Base-by-base conservation (phyloP, 2,113 vertebrate genomes). In the Lucifuga dentata region DNA sequence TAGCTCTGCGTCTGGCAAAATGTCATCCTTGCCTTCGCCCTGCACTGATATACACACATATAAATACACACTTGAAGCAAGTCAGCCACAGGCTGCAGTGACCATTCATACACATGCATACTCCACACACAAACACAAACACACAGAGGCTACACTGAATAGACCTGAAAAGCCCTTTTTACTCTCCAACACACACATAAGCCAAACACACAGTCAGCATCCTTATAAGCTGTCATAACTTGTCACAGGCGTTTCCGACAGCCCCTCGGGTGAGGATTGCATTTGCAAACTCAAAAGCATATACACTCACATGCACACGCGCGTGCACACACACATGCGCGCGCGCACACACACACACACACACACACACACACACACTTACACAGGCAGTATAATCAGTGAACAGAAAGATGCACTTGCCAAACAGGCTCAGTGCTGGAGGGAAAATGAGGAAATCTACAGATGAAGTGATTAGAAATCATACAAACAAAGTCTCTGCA, bases 171-270 rank as follows among this genome's bases (percentile, higher is more conserved):
- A 72, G 84, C 65, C 76, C 84, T 74, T 83, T 88, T 75, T 59
- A 57, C 62, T 59, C 13, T 45, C 39, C 49, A 75, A 69, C 26
- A 29, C 26, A 26, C 21, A 68, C 60, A 45, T 21, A 3, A 52
- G 39, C 69, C 77, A 89, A 81, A 57, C 74, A 56, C 81, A 68
- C 91, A 82, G 85, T 43, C 44, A 77, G 88, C 5, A 64, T 78
- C 68, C 71, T 79, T 33, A 76, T 60, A 70, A 43, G 53, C 80
- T 87, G 86, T 92, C 86, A 92, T 81, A 90, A 86, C 79, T 80
- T 82, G 84, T 88, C 86, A 88, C 11, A 26, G 68, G 69, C 65
- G 74, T 78, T 89, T 88, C 84, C 75, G 74, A 85, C 48, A 58
- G 40, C 50, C 62, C 76, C 58, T 50, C 2, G 64, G 69, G 62